Evolutionary conservation across 2,113 vertebrate genomes (phyloP).

Genomic region (Pipa parva): DNA sequence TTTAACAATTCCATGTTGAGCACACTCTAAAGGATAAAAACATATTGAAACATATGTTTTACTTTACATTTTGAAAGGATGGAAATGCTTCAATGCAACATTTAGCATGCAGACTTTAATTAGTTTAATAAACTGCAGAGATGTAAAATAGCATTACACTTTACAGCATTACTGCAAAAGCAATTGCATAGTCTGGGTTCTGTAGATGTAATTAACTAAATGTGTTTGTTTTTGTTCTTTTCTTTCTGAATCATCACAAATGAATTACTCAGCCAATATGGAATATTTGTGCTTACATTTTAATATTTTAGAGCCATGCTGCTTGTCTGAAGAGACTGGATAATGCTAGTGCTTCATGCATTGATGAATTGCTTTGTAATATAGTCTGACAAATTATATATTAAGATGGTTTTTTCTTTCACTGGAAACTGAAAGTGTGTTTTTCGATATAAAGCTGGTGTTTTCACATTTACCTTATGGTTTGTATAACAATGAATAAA

Average conservation of each 20-base stretch:
- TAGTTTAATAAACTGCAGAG: slow-evolving; percentile 13
- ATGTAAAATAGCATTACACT: not conserved
- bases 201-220: slow-evolving; percentile 28
- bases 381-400: no score
- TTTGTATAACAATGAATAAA: no score
- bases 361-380: no score
- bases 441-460: no score
- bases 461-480: no score
- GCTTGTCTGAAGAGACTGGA: not conserved
- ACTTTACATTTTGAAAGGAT: no score
- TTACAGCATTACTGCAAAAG: slow-evolving; percentile 6
- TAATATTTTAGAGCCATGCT: not conserved
- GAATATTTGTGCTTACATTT: not conserved
- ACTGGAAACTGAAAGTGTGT: no score
- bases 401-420: no score
- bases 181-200: slow-evolving; percentile 3
- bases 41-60: no score
- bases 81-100: not conserved
- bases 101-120: slow-evolving; percentile 21
- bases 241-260: slow-evolving; percentile 9
- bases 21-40: no score
- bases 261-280: slow-evolving; percentile 2
- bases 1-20: no score
- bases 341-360: no score
- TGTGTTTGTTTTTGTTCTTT: slow-evolving; percentile 2